phyloP scores from a whole-genome alignment of 1,140 invertebrate genomes.

The Metaphire vulgaris region DNA sequence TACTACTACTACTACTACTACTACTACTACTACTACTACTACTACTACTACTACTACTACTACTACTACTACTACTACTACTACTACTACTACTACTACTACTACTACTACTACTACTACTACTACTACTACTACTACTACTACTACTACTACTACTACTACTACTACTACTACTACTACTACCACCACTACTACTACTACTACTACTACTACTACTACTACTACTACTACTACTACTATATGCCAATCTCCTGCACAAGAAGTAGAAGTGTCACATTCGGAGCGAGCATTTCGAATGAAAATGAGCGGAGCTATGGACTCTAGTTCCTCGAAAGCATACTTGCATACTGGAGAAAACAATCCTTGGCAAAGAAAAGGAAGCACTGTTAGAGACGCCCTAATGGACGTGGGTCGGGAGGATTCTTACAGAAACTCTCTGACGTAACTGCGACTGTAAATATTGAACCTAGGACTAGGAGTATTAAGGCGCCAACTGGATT shows the following conservation, averaged over 20 bases:
- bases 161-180: background rate
- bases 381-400: no score
- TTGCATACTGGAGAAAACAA: no score
- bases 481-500: no score
- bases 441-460: no score
- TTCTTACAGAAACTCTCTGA: no score
- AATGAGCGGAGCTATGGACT: no score
- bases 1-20: constrained; percentile 7
- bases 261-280: background rate
- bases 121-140: background rate
- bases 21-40: background rate
- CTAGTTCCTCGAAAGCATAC: no score
- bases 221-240: background rate
- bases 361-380: no score
- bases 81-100: background rate
- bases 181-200: constrained; percentile 19
- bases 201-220: constrained; percentile 1
- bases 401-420: no score
- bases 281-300: no score
- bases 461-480: no score
- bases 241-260: background rate
- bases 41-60: constrained; percentile 15
- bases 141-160: constrained; percentile 10
- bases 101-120: constrained; percentile 4
- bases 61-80: background rate